phyloP scores from a whole-genome alignment of 2,113 vertebrate genomes.

The Gasterosteus aculeatus region DNA sequence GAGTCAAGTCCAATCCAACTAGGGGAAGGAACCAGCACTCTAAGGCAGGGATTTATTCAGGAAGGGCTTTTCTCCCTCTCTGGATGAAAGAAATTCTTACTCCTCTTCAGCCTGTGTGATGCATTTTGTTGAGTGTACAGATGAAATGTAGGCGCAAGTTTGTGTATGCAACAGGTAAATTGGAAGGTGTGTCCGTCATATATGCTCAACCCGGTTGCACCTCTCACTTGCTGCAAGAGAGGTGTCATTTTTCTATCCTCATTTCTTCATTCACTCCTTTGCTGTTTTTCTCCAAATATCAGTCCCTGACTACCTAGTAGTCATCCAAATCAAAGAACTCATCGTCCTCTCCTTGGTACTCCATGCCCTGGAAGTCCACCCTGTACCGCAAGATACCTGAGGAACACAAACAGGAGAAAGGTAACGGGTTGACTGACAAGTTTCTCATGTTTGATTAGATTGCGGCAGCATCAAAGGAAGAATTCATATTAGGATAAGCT shows the following conservation, averaged over 20 bases:
- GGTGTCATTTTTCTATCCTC: constrained; percentile 77
- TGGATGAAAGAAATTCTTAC: constrained; percentile 77
- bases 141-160: constrained; percentile 73
- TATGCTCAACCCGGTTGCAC: constrained; percentile 77
- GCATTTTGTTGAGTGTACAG: constrained; percentile 69
- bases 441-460: constrained; percentile 10
- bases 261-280: constrained; percentile 75
- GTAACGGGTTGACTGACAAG: constrained; percentile 1
- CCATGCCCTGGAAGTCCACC: constrained; percentile 99
- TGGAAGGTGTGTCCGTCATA: constrained; percentile 76
- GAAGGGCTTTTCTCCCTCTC: constrained; percentile 78
- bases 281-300: constrained; percentile 75
- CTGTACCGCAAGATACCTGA: constrained; percentile 98
- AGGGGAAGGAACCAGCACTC: constrained; percentile 94
- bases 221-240: constrained; percentile 79
- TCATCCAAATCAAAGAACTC: constrained; percentile 99
- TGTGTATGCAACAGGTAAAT: constrained; percentile 75
- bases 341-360: constrained; percentile 98
- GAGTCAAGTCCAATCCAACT: constrained; percentile 92
- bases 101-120: constrained; percentile 78
- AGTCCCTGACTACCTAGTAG: constrained; percentile 99
- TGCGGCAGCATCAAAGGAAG: constrained; percentile 3
- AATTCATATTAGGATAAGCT: neutral
- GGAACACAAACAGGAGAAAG: constrained; percentile 37
- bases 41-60: constrained; percentile 92